Percentiles rank a stretch among this genome's conserved stretches.
Conservation (phyloP, 2,888 invertebrate genomes). For the Aphrophora alni region DNA sequence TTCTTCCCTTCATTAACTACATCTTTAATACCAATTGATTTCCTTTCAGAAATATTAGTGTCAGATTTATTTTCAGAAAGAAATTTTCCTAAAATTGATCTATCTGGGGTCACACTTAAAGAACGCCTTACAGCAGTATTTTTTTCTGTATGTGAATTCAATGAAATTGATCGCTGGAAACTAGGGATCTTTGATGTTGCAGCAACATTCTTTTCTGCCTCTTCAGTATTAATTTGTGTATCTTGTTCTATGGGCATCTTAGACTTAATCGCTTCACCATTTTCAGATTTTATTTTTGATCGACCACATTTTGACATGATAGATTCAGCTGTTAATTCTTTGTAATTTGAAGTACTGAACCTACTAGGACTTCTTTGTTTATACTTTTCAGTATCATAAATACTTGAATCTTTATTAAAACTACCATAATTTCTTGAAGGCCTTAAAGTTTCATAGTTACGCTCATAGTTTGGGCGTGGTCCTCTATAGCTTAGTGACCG, state of each 20-base stretch:
- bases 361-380: background rate
- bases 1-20: constrained; percentile 38
- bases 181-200: constrained; percentile 16
- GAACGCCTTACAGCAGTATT: constrained; percentile 13
- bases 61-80: constrained; percentile 25
- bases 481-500: background rate
- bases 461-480: background rate
- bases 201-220: background rate
- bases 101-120: constrained; percentile 32
- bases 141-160: constrained; percentile 8
- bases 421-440: constrained; percentile 7
- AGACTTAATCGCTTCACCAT: background rate
- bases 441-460: background rate
- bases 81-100: constrained; percentile 31
- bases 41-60: background rate
- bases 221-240: background rate
- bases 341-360: background rate
- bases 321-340: background rate
- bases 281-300: background rate
- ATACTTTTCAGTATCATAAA: background rate
- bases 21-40: background rate
- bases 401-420: background rate
- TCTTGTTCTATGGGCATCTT: background rate
- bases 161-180: constrained; percentile 34
- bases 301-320: constrained; percentile 4